These are phyloP conservation scores for Fregata magnificens DNA, from an alignment of 2,113 vertebrate genomes.

Conservation along the genomic window DNA sequence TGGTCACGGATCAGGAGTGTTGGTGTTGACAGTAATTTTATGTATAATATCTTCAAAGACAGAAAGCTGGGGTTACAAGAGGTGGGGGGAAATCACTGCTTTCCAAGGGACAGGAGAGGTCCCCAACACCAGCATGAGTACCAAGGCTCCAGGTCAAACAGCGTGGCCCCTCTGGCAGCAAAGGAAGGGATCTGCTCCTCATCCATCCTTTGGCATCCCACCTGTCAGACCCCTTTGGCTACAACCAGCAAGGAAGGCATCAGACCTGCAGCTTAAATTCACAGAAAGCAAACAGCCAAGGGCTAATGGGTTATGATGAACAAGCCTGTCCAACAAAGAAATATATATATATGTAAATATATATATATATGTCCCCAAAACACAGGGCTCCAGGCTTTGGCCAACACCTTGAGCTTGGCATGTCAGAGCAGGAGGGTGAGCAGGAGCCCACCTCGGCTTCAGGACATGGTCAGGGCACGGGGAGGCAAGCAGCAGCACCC, in stretches of 20 bases:
- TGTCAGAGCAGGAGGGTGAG: not conserved
- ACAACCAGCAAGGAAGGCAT: not conserved
- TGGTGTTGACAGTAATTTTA: not conserved
- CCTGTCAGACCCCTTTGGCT: not conserved
- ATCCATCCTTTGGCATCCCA: not conserved
- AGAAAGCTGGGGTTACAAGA: not conserved
- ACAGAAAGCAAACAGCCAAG: not conserved
- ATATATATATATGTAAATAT: too few relatives aligned
- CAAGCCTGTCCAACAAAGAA: not conserved
- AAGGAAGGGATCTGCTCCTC: not conserved
- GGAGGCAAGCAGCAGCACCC: not conserved
- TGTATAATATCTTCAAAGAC: not conserved
- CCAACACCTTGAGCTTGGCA: not conserved
- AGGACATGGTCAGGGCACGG: fast-evolving
- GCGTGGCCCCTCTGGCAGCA: fast-evolving
- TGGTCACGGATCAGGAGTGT: not conserved
- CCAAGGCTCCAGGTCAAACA: not conserved
- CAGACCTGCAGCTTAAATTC: not conserved
- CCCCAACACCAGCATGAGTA: not conserved
- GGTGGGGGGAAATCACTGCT: not conserved
- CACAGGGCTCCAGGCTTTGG: not conserved
- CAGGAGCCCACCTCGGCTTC: not conserved
- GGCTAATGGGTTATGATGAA: not conserved
- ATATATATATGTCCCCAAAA: not conserved
- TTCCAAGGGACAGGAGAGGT: not conserved